phyloP scores from a whole-genome alignment of 2,797 vertebrate genomes.

The Agapornis canus region DNA sequence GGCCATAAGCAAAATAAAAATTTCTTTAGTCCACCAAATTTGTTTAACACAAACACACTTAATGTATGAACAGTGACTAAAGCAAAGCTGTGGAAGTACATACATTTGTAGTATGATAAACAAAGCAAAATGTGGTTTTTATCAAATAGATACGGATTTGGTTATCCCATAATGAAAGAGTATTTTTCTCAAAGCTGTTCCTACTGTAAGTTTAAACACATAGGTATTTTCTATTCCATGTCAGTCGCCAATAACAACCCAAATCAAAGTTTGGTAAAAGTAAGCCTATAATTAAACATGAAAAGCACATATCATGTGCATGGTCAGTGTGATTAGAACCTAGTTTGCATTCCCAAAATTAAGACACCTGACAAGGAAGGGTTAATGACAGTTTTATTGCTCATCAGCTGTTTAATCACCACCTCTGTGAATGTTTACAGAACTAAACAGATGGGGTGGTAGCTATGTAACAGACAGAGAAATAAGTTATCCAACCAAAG shows the following conservation, averaged over 20 bases:
- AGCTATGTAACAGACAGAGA: not conserved
- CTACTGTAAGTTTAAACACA: not conserved
- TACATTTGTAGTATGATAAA: not conserved
- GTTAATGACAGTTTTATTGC: not conserved
- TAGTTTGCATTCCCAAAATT: not conserved
- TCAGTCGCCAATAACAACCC: not conserved
- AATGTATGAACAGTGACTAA: not conserved
- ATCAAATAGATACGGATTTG: not conserved
- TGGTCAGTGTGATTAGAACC: not conserved
- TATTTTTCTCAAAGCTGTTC: not conserved
- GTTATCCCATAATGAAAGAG: accelerated
- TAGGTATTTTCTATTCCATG: not conserved
- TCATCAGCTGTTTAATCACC: not conserved
- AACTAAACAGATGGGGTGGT: not conserved
- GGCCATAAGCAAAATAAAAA: not conserved
- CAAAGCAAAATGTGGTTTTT: not conserved
- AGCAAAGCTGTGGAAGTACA: not conserved
- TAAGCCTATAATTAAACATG: not conserved
- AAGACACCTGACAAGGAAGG: not conserved
- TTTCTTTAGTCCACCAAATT: not conserved
- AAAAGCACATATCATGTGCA: not conserved
- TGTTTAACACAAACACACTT: not conserved
- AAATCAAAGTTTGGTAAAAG: not conserved
- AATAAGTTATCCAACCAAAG: not conserved
- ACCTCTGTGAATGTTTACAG: not conserved